Base-by-base conservation (phyloP, 2,888 invertebrate genomes). In the Lampropteryx suffumata region DNA sequence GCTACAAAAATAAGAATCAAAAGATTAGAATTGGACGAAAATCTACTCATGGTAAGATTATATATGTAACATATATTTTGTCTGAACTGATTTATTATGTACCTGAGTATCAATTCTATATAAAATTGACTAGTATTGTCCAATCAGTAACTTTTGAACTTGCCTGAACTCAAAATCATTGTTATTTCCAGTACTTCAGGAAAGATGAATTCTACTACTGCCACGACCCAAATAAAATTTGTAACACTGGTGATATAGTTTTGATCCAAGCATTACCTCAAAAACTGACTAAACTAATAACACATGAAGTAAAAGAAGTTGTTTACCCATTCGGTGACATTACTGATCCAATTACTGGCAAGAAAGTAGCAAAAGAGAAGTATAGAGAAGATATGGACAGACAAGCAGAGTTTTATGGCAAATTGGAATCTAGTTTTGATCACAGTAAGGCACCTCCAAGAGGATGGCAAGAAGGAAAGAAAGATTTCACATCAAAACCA, bases 301-400 rank as follows among this genome's bases (percentile, higher is more conserved):
- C 95, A 5, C 97, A 97, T 71, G 92, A 93, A 85, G 93, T 97
- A 0, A 91, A 95, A 68, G 93, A 96, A 75, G 92, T 97, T 3
- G 92, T 97, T 10, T 96, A 95, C 79, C 95, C 94, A 1, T 84
- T 94, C 64, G 97, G 97, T 62, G 96, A 97, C 82, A 88, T 96
- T 41, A 95, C 94, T n/a, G 96, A 97, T 82, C 97, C 97, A 1
- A 85, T 97, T 14, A 95, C 95, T 33, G 95, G 95, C 10, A 96
- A 95, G 73, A 94, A 95, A 79, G 94, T 95, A 30, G 93, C 95
- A 0, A 94, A 91, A 41, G 92, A 92, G 55, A 90, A 91, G 69
- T 97, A 95, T 72, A 93, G 97, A 69, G 95, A 96, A 53, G 92
- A 95, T 50, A 91, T 96, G 54, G 94, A 95, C 35, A 92, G 90